Percentiles rank a stretch among this genome's conserved stretches.
Conservation (phyloP, 2,888 invertebrate genomes). For the Drosophila putrida region DNA sequence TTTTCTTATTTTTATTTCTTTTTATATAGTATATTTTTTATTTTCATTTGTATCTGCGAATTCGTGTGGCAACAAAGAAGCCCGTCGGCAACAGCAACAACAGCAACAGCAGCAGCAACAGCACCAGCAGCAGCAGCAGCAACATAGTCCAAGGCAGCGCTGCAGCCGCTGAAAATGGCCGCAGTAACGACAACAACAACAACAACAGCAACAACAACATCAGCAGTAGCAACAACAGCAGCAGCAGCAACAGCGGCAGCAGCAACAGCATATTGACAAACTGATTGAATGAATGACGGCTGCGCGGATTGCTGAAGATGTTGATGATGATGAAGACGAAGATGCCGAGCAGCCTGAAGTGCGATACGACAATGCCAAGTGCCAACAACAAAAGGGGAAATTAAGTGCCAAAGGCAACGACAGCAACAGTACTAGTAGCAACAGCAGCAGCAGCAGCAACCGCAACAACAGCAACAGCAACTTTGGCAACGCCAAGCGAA, state of each 20-base stretch:
- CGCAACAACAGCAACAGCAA: slow-evolving; percentile 14
- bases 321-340: slow-evolving; percentile 48
- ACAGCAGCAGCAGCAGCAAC: slow-evolving; percentile 19
- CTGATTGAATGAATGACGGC: slow-evolving; percentile 19
- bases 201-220: slow-evolving; percentile 31
- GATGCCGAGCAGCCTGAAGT: slow-evolving; percentile 54
- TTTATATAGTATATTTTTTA: slow-evolving; percentile 22
- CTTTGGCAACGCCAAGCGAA: slow-evolving; percentile 25
- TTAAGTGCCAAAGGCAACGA: slow-evolving; percentile 38
- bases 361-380: slow-evolving; percentile 59
- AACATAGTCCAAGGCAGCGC: slow-evolving; percentile 21
- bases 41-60: slow-evolving; percentile 45
- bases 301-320: slow-evolving; percentile 50
- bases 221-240: slow-evolving; percentile 30
- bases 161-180: slow-evolving; percentile 55
- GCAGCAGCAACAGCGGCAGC: slow-evolving; percentile 27
- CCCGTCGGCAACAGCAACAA: slow-evolving; percentile 43
- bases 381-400: slow-evolving; percentile 41
- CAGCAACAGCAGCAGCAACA: slow-evolving; percentile 38
- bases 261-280: slow-evolving; percentile 7
- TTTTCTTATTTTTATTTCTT: slow-evolving; percentile 29
- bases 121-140: slow-evolving; percentile 43
- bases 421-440: slow-evolving; percentile 48
- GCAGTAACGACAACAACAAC: slow-evolving; percentile 32
- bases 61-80: slow-evolving; percentile 50